Conservation (phyloP, 2,797 vertebrate species). For the Notolepis coatsorum region DNA sequence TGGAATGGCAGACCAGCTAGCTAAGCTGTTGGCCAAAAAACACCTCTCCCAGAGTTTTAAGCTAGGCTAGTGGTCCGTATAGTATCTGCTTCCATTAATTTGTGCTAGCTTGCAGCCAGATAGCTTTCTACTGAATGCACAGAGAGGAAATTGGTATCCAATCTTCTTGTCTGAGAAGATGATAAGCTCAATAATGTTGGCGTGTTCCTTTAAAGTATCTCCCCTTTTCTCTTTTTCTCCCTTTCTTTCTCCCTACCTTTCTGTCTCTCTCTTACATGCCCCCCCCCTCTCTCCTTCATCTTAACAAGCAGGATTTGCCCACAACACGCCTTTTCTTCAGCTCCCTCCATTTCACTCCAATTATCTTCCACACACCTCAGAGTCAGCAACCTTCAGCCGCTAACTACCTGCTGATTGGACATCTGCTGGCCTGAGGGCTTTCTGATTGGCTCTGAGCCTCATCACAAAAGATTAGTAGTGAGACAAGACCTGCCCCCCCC, state of each 20-base stretch:
- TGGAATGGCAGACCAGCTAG: too few relatives aligned
- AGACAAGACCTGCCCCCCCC: not conserved
- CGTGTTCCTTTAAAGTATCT: too few relatives aligned
- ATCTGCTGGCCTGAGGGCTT: not conserved
- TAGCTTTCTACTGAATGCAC: too few relatives aligned
- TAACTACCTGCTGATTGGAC: constrained; percentile 26
- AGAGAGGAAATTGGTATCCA: too few relatives aligned
- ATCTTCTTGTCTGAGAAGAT: too few relatives aligned
- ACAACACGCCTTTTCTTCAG: constrained; percentile 23
- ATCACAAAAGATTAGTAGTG: constrained; percentile 19
- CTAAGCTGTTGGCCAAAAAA: too few relatives aligned
- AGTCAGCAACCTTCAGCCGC: constrained; percentile 34
- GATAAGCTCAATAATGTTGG: too few relatives aligned
- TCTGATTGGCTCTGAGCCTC: constrained; percentile 12
- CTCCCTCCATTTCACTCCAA: constrained; percentile 36
- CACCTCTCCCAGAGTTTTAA: too few relatives aligned
- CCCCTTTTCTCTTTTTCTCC: not conserved
- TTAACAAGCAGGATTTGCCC: constrained; percentile 56
- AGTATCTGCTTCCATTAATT: too few relatives aligned
- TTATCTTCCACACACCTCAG: constrained; percentile 40
- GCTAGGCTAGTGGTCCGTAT: too few relatives aligned
- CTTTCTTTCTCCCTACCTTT: not conserved
- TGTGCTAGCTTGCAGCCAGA: too few relatives aligned
- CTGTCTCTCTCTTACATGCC: constrained; percentile 5
- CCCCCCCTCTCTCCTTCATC: constrained; percentile 30